Conservation (phyloP, 2,113 vertebrate species). For the human (Homo sapiens) region GRCh38 chr20:6295501-6296000, state of each 20-base stretch:
- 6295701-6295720: background rate
- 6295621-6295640: constrained; percentile 22
- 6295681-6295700: background rate
- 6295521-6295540: constrained; percentile 60
- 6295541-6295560: constrained; percentile 70
- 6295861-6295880: background rate
- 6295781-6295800: background rate
- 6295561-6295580: constrained; percentile 44
- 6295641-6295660: background rate
- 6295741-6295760: background rate
- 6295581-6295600: constrained; percentile 55
- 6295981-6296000: background rate
- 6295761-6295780: background rate
- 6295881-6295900: background rate
- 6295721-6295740: background rate
- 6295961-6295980: background rate
- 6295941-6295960: background rate
- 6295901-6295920: background rate
- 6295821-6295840: background rate
- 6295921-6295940: background rate
- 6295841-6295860: background rate
- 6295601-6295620: constrained; percentile 44
- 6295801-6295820: background rate
- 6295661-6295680: background rate
- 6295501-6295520: constrained; percentile 77